phyloP scores from a whole-genome alignment of 2,888 invertebrate species.

The Melanargia galathea region DNA sequence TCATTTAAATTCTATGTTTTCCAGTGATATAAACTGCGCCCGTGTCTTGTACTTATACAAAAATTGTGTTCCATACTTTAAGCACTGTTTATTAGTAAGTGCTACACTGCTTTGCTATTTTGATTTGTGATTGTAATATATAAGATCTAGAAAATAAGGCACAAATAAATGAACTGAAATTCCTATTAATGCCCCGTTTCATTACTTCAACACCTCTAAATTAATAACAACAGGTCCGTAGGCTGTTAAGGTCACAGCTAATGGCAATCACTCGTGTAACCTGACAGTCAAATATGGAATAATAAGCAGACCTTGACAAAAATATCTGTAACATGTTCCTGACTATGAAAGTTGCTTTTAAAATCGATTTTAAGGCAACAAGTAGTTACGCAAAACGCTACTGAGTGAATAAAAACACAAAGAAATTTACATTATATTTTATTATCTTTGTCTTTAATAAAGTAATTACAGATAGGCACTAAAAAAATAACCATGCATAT shows the following conservation, averaged over 20 bases:
- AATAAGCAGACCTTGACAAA: too few species aligned
- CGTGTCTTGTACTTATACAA: not conserved
- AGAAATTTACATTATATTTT: constrained; percentile 77
- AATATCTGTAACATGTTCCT: too few species aligned
- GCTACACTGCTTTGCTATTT: constrained; percentile 41
- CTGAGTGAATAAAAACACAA: constrained; percentile 49
- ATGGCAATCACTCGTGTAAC: too few species aligned
- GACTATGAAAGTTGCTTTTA: too few species aligned
- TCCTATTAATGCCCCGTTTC: constrained; percentile 36
- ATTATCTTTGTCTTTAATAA: constrained; percentile 83
- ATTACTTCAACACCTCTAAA: not conserved
- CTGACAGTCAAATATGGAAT: too few species aligned
- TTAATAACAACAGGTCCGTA: too few species aligned
- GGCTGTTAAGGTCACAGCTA: too few species aligned
- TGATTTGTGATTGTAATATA: constrained; percentile 45
- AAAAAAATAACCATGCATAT: constrained; percentile 82
- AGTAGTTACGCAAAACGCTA: too few species aligned
- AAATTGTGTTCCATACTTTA: constrained; percentile 27
- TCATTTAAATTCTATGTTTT: too few species aligned
- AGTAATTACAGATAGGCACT: constrained; percentile 83
- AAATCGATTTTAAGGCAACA: too few species aligned
- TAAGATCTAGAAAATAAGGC: constrained; percentile 58
- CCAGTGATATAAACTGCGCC: constrained; percentile 10
- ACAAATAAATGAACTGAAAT: constrained; percentile 57
- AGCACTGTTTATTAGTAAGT: constrained; percentile 25